Conservation (phyloP, 2,888 invertebrate species). For the Trimorus sp. region DNA sequence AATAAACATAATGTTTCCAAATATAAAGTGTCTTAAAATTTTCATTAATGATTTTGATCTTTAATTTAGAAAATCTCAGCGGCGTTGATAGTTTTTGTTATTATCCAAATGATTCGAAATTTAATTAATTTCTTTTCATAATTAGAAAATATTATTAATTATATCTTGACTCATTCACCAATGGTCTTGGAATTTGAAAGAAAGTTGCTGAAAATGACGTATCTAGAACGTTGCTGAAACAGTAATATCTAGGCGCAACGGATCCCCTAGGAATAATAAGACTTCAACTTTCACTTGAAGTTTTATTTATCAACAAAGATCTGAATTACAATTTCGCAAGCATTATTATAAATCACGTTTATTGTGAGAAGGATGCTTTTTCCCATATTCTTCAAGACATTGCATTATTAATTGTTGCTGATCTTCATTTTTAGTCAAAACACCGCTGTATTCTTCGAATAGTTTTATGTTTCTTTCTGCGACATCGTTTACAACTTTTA, state of each 20-base stretch:
- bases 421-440: constrained; percentile 22
- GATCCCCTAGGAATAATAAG: constrained; percentile 4
- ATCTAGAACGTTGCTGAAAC: not conserved
- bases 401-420: constrained; percentile 22
- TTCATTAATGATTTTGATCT: not conserved
- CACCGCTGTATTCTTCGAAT: constrained; percentile 11
- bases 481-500: constrained; percentile 22
- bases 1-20: constrained; percentile 4
- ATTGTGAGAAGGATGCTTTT: not conserved
- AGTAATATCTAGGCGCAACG: not conserved
- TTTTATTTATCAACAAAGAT: not conserved
- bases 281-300: not conserved
- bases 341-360: not conserved
- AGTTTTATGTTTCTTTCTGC: constrained; percentile 14
- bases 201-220: constrained; percentile 1
- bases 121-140: not conserved
- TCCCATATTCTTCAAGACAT: constrained; percentile 6
- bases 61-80: not conserved
- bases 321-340: not conserved
- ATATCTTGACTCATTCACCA: not conserved
- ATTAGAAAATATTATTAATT: not conserved
- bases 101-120: not conserved
- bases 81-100: constrained; percentile 1
- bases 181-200: not conserved
- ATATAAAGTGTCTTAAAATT: not conserved